These are phyloP conservation scores for Ostrea denselamellosa DNA, from an alignment of 1,140 invertebrate genomes.

Conservation along the genomic window DNA sequence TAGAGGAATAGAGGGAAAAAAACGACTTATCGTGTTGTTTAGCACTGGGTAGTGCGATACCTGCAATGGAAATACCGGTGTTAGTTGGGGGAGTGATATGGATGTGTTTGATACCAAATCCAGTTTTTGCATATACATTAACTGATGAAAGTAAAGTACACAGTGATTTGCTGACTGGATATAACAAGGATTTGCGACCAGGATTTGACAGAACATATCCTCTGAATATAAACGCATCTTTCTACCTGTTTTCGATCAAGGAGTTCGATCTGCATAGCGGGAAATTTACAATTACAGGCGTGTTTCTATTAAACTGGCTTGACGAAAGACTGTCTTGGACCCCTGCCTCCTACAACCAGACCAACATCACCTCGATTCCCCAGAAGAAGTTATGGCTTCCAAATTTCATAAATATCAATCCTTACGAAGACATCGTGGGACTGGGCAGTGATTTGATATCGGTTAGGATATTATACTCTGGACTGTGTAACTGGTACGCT, in stretches of 20 bases:
- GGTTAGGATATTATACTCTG: not conserved
- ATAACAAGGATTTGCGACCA: not conserved
- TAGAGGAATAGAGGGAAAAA: too few species aligned
- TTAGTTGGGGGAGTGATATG: too few species aligned
- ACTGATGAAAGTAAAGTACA: not conserved
- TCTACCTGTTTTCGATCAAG: not conserved
- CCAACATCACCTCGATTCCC: not conserved
- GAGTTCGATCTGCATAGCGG: not conserved
- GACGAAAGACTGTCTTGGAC: not conserved
- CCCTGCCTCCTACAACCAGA: not conserved
- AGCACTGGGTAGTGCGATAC: too few species aligned
- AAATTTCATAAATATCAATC: not conserved
- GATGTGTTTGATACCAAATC: not conserved
- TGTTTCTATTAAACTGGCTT: not conserved
- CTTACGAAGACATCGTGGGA: not conserved
- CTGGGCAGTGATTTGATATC: not conserved
- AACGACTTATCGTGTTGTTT: too few species aligned
- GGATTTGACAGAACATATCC: not conserved
- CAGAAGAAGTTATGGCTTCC: conserved; percentile 2
- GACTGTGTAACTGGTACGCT: not conserved
- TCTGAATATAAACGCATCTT: not conserved
- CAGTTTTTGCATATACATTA: not conserved
- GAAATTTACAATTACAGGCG: not conserved
- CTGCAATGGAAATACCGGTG: too few species aligned
- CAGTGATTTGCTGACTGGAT: not conserved